These are phyloP conservation scores for Gobionotothen gibberifrons DNA, from an alignment of 2,797 vertebrate genomes.

Conservation along the genomic window DNA sequence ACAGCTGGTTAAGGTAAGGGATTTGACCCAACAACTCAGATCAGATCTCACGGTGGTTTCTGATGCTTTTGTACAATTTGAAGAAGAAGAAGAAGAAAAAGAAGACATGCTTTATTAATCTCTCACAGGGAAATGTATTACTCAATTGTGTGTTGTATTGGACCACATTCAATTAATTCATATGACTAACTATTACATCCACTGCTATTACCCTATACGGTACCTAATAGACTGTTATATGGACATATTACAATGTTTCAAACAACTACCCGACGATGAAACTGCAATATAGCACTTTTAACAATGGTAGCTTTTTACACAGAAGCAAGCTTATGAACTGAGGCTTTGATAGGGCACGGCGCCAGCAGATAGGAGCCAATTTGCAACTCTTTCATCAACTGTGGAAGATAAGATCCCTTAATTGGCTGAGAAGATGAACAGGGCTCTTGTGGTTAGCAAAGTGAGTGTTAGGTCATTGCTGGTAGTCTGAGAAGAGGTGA, in stretches of 20 bases:
- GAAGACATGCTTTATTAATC: no score
- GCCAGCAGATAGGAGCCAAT: constrained; percentile 37
- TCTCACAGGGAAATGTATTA: no score
- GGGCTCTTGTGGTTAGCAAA: constrained; percentile 45
- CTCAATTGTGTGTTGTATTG: background rate
- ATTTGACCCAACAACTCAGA: constrained; percentile 25
- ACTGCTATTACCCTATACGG: background rate
- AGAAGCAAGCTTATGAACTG: constrained; percentile 14
- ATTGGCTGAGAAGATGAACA: constrained; percentile 56
- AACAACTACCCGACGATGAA: background rate
- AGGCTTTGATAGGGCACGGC: constrained; percentile 36
- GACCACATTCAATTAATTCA: background rate
- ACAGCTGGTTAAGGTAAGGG: constrained; percentile 1
- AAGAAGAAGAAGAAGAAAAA: no score
- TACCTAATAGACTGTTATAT: background rate
- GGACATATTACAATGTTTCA: constrained; percentile 6
- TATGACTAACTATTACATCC: background rate
- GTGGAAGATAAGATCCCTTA: constrained; percentile 39
- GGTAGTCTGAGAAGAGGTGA: constrained; percentile 26
- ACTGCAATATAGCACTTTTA: constrained; percentile 26
- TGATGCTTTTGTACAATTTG: background rate
- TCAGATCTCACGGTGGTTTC: background rate
- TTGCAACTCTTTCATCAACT: constrained; percentile 60
- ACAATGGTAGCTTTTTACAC: constrained; percentile 29
- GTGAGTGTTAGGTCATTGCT: constrained; percentile 38